Evolutionary conservation across 1,140 invertebrate genomes (phyloP), one percentile per base, ranked within the genome.

Genomic region (Philopotamus ludificatus): DNA sequence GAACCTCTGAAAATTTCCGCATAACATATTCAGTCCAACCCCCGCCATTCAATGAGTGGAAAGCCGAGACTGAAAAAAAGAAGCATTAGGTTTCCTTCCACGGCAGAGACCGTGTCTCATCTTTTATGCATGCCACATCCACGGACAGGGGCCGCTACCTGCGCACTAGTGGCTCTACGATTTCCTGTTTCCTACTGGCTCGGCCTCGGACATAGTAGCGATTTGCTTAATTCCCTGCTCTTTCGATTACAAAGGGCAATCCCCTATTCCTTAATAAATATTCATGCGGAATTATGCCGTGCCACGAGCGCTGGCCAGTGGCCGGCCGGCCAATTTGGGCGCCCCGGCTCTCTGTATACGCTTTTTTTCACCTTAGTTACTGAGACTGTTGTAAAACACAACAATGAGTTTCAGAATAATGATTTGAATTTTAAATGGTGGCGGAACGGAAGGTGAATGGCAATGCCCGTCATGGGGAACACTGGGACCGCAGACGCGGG

Each of bases 221-320:
- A 70, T 70, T 70, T 70, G 68, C 68, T 70, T 70, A 70, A 70
- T 70, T 70, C 62, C 62, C 39, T 65, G 65, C 68, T 67, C 68
- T 67, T 70, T 67, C 68, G 68, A 67, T 70, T 70, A 67, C 61
- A 70, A 70, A 67, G 68, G 68, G 68, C 66, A 63, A 70, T 67
- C 65, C 66, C 66, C 68, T 66, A 59, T 70, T 70, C 68, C 68
- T 70, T 64, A 61, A 70, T 70, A 67, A 64, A 70, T 70, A 70
- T 70, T 70, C 68, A 70, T 67, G 62, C 9, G 58, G 53, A 54
- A 65, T 65, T 62, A 65, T 53, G 62, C 28, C 63, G 28, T 63
- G 49, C 62, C 28, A 34, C 41, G 62, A 34, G 25, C 51, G 51
- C 23, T 60, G 28, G 22, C n/a, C n/a, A n/a, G n/a, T n/a, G n/a